These are phyloP conservation scores for Malacoraja senta DNA, from an alignment of 2,797 vertebrate genomes.

Conservation along the genomic window DNA sequence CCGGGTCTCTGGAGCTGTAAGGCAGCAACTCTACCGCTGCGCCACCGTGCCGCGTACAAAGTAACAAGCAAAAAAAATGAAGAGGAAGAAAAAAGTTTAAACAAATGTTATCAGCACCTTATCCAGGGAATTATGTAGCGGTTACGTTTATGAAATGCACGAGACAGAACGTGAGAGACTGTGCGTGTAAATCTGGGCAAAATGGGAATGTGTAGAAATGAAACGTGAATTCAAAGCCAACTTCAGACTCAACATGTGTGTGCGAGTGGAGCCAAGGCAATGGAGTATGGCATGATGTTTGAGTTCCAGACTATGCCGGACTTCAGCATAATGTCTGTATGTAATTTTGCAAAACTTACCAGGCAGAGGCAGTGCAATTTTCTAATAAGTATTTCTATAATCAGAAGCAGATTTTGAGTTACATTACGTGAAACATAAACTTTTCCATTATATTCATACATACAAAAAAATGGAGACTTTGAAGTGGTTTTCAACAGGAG, in stretches of 20 bases:
- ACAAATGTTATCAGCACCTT: neutral
- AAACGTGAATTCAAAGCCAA: neutral
- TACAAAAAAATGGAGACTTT: constrained; percentile 18
- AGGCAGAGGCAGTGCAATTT: constrained; percentile 6
- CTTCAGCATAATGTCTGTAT: neutral
- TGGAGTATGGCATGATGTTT: neutral
- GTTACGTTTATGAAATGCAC: neutral
- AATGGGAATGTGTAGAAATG: no score
- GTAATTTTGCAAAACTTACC: neutral
- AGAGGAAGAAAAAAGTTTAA: neutral
- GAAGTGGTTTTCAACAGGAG: constrained; percentile 13
- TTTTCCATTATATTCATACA: neutral
- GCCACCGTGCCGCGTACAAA: no score
- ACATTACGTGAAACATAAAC: constrained; percentile 17
- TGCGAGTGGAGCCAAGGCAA: no score
- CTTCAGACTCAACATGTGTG: neutral
- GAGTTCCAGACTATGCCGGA: neutral
- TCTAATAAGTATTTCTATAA: neutral
- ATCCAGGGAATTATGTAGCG: neutral
- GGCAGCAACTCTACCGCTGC: no score
- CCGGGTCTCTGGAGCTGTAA: no score
- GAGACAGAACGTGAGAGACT: no score
- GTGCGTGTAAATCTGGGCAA: neutral
- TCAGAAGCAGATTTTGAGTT: neutral
- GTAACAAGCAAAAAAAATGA: neutral